Percentiles rank a stretch among this genome's conserved stretches.
These are phyloP conservation scores for Archips xylosteana DNA, from an alignment of 2,888 invertebrate species.

Conservation along the genomic window DNA sequence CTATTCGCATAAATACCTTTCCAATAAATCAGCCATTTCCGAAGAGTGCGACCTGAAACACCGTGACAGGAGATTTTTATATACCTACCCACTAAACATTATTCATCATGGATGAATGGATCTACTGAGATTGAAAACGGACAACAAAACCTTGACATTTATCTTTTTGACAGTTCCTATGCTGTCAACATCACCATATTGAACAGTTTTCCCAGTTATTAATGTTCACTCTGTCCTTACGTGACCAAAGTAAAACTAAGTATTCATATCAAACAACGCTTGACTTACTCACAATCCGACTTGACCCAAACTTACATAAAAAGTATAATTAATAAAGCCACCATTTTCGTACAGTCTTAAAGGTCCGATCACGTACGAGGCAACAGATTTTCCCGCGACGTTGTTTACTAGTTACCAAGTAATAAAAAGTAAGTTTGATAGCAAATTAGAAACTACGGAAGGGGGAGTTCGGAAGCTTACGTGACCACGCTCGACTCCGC, in stretches of 20 bases:
- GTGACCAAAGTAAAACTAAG: not conserved
- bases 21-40: too few relatives aligned
- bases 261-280: not conserved
- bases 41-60: too few relatives aligned
- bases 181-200: not conserved
- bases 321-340: slow-evolving; percentile 33
- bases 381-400: slow-evolving; percentile 51
- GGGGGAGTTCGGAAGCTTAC: slow-evolving; percentile 59
- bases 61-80: too few relatives aligned
- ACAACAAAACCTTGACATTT: too few relatives aligned
- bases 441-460: slow-evolving; percentile 75
- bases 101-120: too few relatives aligned
- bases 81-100: too few relatives aligned
- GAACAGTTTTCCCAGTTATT: not conserved
- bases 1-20: too few relatives aligned
- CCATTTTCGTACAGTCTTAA: slow-evolving; percentile 21
- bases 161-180: too few relatives aligned
- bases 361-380: slow-evolving; percentile 40
- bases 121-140: too few relatives aligned
- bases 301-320: not conserved
- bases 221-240: not conserved
- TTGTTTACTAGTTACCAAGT: slow-evolving; percentile 76
- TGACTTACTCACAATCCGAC: not conserved
- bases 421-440: slow-evolving; percentile 79
- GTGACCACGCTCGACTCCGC: slow-evolving; percentile 61